Evolutionary conservation across 1,140 invertebrate species (phyloP).

Genomic region (Aporrectodea caliginosa): DNA sequence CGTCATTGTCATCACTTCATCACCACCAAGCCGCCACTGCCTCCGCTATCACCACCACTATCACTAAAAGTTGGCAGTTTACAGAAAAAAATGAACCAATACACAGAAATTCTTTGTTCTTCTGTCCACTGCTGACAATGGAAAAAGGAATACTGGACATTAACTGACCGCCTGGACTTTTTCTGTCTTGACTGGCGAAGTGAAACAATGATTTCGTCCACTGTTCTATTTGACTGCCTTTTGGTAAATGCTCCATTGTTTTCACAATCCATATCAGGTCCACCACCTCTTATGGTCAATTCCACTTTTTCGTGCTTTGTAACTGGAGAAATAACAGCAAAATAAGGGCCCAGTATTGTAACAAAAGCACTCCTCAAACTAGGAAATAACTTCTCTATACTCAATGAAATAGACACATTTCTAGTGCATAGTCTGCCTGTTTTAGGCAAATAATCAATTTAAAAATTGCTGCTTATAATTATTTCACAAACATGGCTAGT

Average conservation of each 20-base stretch:
- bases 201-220: slow-evolving; percentile 48
- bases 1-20: no score
- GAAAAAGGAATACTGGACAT: slow-evolving; percentile 35
- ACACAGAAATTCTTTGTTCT: background rate
- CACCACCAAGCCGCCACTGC: background rate
- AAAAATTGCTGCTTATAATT: no score
- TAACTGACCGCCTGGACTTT: slow-evolving; percentile 36
- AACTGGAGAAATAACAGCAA: background rate
- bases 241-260: background rate
- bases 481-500: no score
- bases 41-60: background rate
- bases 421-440: no score
- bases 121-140: background rate
- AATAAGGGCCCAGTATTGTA: background rate
- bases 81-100: background rate
- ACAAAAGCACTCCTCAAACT: background rate
- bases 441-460: no score
- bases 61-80: background rate
- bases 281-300: background rate
- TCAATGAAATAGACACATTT: no score
- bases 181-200: slow-evolving; percentile 25
- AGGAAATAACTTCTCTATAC: no score
- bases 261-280: background rate
- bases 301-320: background rate
- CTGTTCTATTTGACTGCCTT: slow-evolving; percentile 38